Evolutionary conservation across 92 coral and sea anemone species (phyloP), one percentile per base, ranked within the genome.

Genomic region (Epizoanthus illoricatus): DNA sequence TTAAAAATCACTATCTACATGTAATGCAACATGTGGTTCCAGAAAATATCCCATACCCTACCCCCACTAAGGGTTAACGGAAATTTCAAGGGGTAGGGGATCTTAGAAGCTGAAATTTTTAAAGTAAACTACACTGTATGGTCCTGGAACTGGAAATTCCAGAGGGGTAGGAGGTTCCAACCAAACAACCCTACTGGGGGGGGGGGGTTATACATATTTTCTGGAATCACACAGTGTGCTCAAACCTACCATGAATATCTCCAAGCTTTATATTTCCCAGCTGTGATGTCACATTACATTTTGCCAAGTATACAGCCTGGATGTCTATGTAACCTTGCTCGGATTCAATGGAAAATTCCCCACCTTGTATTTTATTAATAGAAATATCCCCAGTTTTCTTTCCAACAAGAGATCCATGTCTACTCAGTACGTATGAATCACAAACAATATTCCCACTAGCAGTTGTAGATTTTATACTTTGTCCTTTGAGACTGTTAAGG

Each of bases 171-270:
- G 36, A 28, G 36, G 36, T 28, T 49, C 6, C 20, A 65, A 66
- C 20, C 40, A 6, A 13, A 24, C 12, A 5, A n/a, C 56, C 59
- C n/a, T 10, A 15, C 7, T 7, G 8, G 6, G 45, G 54, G 7
- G 45, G 64, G 6, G 45, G 54, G 7, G 45, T 55, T 36, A 59
- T 12, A 1, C 8, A 17, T 2, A 28, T 28, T 28, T 28, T 28
- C 36, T 28, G 36, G 36, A 28, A 28, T 2, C 36, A 28, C 36
- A 28, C 36, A 28, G 36, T 28, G 36, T 1, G 36, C 36, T 28
- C 36, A 28, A 21, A 70, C 98, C 76, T 65, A 94, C 99, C 99
- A 90, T 96, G 99, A 5, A 91, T 89, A 74, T 94, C 94, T 5
- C 99, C 99, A 45, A 96, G 90, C 43, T 55, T 80, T 58, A 96